Percentiles rank a stretch among this genome's conserved stretches.
Evolutionary conservation across 2,888 invertebrate genomes (phyloP).

Genomic region (Caenorhabditis sinica): DNA sequence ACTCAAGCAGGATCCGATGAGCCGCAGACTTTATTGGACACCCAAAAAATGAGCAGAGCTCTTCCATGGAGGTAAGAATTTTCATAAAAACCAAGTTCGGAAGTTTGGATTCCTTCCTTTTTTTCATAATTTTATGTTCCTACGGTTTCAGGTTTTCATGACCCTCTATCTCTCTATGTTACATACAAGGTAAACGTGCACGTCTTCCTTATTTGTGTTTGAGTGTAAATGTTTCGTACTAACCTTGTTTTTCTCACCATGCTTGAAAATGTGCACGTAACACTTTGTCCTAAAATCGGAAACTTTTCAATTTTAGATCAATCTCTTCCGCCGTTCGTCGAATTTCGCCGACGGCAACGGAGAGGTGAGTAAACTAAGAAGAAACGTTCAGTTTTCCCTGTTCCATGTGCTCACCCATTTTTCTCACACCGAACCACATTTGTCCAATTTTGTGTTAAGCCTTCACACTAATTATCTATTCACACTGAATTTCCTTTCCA

Average conservation of each 20-base stretch:
- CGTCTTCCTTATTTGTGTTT: slow-evolving; percentile 34
- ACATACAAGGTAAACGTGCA: slow-evolving; percentile 52
- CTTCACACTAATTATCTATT: background rate
- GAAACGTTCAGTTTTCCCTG: background rate
- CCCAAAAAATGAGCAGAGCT: slow-evolving; percentile 51
- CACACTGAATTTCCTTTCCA: background rate
- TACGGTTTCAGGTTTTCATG: slow-evolving; percentile 49
- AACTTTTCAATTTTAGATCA: slow-evolving; percentile 18
- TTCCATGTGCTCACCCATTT: background rate
- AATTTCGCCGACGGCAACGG: slow-evolving; percentile 3
- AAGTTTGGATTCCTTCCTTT: background rate
- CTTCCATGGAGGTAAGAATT: slow-evolving; percentile 48
- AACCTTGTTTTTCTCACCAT: background rate
- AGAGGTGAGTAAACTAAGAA: slow-evolving; percentile 18
- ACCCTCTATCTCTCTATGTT: slow-evolving; percentile 42
- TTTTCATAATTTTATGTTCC: slow-evolving; percentile 7
- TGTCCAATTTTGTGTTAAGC: background rate
- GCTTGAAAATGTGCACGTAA: background rate
- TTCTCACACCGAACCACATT: background rate
- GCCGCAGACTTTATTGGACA: slow-evolving; percentile 45
- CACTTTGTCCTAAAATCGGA: background rate
- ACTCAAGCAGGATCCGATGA: slow-evolving; percentile 37
- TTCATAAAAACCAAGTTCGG: background rate
- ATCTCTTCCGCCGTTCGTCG: background rate
- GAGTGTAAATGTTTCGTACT: slow-evolving; percentile 2